A percentile compares a stretch with the other conserved stretches of the same genome.
Conservation (phyloP, 2,113 vertebrate species). For the Benitochromis conjunctus region DNA sequence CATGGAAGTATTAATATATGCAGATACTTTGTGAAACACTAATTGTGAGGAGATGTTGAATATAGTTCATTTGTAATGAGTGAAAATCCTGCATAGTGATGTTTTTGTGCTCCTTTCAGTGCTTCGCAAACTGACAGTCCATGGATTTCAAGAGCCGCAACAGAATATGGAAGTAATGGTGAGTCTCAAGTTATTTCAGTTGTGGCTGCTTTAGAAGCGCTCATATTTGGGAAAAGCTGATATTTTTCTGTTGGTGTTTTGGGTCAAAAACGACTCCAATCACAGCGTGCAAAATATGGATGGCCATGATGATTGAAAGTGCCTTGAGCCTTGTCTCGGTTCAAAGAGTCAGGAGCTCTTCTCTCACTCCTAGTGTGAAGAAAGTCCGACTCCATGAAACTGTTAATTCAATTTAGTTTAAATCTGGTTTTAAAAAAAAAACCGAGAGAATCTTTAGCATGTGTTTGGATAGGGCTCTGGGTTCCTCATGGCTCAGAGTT, state of each 20-base stretch:
- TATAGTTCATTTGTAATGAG: neutral
- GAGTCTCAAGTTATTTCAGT: slow-evolving; percentile 57
- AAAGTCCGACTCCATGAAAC: slow-evolving; percentile 29
- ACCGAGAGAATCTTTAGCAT: neutral
- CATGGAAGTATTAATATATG: neutral
- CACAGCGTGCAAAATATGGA: slow-evolving; percentile 20
- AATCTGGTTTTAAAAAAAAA: slow-evolving; percentile 19
- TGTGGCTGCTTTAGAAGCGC: neutral
- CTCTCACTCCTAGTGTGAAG: neutral
- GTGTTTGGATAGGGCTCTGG: neutral
- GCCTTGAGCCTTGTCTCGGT: slow-evolving; percentile 35
- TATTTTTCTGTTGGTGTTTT: slow-evolving; percentile 15
- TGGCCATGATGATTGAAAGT: slow-evolving; percentile 28
- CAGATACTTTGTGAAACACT: neutral
- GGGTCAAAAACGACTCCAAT: slow-evolving; percentile 14
- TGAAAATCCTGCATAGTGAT: neutral
- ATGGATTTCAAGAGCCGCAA: slow-evolving; percentile 92
- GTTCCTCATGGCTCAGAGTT: slow-evolving; percentile 21
- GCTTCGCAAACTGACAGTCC: slow-evolving; percentile 92
- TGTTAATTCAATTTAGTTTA: slow-evolving; percentile 35
- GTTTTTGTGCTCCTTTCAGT: slow-evolving; percentile 66
- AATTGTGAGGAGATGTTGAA: neutral
- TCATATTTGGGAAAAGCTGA: neutral
- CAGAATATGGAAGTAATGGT: slow-evolving; percentile 93
- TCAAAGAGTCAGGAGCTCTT: slow-evolving; percentile 37